These are phyloP conservation scores for Polydrusus cervinus DNA, from an alignment of 2,888 invertebrate species.

Conservation along the genomic window DNA sequence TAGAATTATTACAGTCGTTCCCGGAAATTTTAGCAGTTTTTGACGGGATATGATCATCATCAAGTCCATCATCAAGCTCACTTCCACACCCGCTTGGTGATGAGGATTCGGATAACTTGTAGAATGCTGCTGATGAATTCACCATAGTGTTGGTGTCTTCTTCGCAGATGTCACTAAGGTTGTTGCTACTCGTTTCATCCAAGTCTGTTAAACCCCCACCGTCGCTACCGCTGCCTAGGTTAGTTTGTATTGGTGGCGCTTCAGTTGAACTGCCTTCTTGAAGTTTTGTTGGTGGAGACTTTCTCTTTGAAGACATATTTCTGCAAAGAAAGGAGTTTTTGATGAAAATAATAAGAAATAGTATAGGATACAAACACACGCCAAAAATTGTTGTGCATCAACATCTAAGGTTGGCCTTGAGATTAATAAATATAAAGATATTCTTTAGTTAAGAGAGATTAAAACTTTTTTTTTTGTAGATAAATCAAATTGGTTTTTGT, in stretches of 20 bases:
- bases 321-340: conserved; percentile 75
- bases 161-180: conserved; percentile 76
- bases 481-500: no score
- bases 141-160: conserved; percentile 72
- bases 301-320: conserved; percentile 98
- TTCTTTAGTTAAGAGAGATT: no score
- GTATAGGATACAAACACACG: no score
- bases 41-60: conserved; percentile 69
- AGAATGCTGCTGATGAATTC: conserved; percentile 65
- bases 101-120: conserved; percentile 69
- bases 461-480: no score
- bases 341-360: conserved; percentile 18
- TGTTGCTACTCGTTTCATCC: conserved; percentile 76
- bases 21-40: conserved; percentile 70
- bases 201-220: conserved; percentile 74
- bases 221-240: conserved; percentile 74
- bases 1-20: conserved; percentile 58
- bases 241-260: conserved; percentile 64
- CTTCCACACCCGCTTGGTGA: conserved; percentile 71
- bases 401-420: no score
- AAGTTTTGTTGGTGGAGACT: conserved; percentile 95
- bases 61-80: conserved; percentile 70
- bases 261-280: conserved; percentile 78
- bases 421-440: no score
- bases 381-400: no score